Conservation (phyloP, 2,797 vertebrate species). For the Hemibagrus guttatus region DNA sequence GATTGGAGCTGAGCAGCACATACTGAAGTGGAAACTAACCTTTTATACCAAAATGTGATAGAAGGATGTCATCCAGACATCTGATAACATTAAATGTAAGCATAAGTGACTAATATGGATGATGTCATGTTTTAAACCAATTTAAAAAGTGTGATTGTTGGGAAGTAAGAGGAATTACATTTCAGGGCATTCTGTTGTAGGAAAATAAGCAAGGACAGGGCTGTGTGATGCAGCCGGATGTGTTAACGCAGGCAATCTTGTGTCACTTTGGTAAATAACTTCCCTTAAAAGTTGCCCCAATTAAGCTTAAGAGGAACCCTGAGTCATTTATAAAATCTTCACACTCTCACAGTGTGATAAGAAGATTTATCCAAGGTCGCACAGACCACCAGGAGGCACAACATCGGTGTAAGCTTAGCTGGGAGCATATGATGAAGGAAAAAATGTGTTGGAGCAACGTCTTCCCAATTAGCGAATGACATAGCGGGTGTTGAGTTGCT, state of each 20-base stretch:
- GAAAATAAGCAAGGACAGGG: background rate
- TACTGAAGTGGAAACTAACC: background rate
- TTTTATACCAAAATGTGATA: background rate
- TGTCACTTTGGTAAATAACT: background rate
- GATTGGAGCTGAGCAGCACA: too few relatives aligned
- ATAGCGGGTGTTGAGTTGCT: background rate
- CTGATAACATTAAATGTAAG: background rate
- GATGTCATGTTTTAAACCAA: background rate
- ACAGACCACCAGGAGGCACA: constrained; percentile 11
- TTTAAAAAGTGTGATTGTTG: background rate
- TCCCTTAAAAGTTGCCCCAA: background rate
- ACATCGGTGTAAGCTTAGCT: constrained; percentile 19
- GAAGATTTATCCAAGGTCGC: constrained; percentile 9
- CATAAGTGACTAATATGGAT: background rate
- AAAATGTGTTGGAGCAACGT: background rate
- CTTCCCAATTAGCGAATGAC: background rate
- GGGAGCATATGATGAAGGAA: background rate
- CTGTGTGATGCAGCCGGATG: background rate
- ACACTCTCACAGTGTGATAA: background rate
- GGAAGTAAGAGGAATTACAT: background rate
- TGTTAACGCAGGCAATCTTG: background rate
- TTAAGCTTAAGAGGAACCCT: background rate
- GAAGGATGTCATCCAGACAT: background rate
- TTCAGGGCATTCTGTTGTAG: background rate
- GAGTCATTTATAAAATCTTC: background rate